A percentile compares a stretch with the other conserved stretches of the same genome.
Evolutionary conservation across 2,888 invertebrate species (phyloP).

Genomic region (Neoscelio sp.): DNA sequence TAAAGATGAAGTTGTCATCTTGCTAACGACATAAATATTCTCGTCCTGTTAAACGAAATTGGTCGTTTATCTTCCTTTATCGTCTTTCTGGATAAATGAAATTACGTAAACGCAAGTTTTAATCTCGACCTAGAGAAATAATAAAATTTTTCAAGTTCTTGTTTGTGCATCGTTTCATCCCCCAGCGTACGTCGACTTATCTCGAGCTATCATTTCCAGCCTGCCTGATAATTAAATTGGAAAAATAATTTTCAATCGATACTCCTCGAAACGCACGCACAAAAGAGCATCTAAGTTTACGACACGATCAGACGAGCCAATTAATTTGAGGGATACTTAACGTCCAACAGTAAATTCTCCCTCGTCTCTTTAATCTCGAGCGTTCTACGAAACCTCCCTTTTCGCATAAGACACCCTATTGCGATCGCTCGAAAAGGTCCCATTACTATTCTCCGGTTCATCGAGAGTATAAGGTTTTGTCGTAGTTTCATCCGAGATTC

Average conservation of each 20-base stretch:
- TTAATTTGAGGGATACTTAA: conserved; percentile 77
- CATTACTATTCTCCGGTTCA: conserved; percentile 60
- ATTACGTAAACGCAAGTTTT: too few species aligned
- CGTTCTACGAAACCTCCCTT: conserved; percentile 56
- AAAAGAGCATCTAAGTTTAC: conserved; percentile 51
- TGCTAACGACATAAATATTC: too few species aligned
- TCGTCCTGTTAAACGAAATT: too few species aligned
- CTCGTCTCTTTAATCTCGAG: conserved; percentile 65
- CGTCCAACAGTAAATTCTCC: conserved; percentile 73
- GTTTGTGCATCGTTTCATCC: background rate
- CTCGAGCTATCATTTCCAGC: conserved; percentile 14
- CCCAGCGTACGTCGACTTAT: conserved; percentile 18
- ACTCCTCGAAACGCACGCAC: conserved; percentile 15
- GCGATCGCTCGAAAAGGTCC: conserved; percentile 50
- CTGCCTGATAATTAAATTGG: conserved; percentile 20
- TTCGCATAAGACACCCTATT: conserved; percentile 63
- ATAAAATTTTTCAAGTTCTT: background rate
- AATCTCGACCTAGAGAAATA: background rate
- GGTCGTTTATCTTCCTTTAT: too few species aligned
- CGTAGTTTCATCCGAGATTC: conserved; percentile 57
- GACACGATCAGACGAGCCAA: conserved; percentile 70
- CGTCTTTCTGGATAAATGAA: too few species aligned
- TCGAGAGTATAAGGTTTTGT: conserved; percentile 42
- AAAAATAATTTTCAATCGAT: conserved; percentile 31
- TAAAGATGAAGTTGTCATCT: too few species aligned